These are phyloP conservation scores for Catostomus latipinnis DNA, from an alignment of 2,797 vertebrate species.

Conservation along the genomic window DNA sequence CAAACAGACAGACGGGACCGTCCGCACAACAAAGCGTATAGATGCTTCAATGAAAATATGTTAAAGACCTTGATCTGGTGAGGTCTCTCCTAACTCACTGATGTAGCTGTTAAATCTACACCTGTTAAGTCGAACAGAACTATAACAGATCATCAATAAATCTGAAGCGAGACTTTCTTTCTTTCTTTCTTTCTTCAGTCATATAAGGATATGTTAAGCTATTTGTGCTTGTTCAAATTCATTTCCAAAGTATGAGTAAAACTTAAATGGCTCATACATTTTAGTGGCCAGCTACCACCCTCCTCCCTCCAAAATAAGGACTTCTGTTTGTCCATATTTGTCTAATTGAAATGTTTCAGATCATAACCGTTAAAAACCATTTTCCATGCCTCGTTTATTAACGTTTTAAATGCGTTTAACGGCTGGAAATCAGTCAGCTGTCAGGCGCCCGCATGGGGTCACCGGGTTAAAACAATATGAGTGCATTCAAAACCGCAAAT, in stretches of 20 bases:
- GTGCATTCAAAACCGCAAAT: slow-evolving; percentile 49
- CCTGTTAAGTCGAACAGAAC: slow-evolving; percentile 18
- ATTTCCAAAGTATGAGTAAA: neutral
- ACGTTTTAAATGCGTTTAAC: slow-evolving; percentile 83
- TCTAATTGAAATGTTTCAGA: slow-evolving; percentile 83
- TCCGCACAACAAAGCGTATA: slow-evolving; percentile 57
- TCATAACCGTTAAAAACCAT: slow-evolving; percentile 84
- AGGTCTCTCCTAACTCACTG: slow-evolving; percentile 55
- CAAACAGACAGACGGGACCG: slow-evolving; percentile 86
- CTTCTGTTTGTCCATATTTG: slow-evolving; percentile 66
- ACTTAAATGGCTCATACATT: neutral
- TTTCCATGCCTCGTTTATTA: slow-evolving; percentile 88
- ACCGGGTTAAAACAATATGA: slow-evolving; percentile 66
- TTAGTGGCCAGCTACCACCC: slow-evolving; percentile 47
- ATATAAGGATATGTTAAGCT: too few species aligned
- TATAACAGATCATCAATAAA: too few species aligned
- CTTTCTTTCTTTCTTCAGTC: neutral
- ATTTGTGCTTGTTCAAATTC: neutral
- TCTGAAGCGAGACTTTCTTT: neutral
- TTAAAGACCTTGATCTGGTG: slow-evolving; percentile 69
- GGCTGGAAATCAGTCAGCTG: slow-evolving; percentile 82
- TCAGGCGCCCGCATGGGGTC: slow-evolving; percentile 70
- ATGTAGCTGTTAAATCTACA: slow-evolving; percentile 57
- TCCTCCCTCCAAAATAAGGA: slow-evolving; percentile 56
- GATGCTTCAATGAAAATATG: slow-evolving; percentile 74